phyloP scores from a whole-genome alignment of 2,113 vertebrate species.

The Brachypodius melanocephalos region DNA sequence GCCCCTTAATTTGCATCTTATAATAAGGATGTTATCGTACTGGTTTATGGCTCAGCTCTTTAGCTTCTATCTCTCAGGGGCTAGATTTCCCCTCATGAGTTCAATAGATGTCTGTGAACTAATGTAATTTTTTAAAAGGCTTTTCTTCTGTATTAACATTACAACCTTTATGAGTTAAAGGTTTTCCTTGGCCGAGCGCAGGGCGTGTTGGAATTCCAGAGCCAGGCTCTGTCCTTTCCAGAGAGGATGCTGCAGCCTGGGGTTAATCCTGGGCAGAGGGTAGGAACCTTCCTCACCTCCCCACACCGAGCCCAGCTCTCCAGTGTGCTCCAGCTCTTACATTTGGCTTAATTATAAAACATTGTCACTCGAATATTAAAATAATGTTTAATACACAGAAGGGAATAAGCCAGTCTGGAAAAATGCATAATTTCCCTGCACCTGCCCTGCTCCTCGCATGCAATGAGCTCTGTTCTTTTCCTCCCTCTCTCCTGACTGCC shows the following conservation, averaged over 20 bases:
- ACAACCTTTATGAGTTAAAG: conserved; percentile 68
- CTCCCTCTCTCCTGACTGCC: conserved; percentile 10
- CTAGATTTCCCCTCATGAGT: conserved; percentile 80
- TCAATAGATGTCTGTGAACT: conserved; percentile 77
- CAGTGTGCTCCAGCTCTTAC: conserved; percentile 66
- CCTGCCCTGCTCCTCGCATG: conserved; percentile 63
- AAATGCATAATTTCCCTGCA: conserved; percentile 74
- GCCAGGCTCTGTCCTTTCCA: background rate
- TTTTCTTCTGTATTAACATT: conserved; percentile 73
- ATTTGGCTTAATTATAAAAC: conserved; percentile 81
- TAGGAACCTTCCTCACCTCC: conserved; percentile 58
- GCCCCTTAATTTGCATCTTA: conserved; percentile 82
- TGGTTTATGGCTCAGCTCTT: conserved; percentile 80
- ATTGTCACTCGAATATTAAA: conserved; percentile 81
- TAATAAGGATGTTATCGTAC: conserved; percentile 84
- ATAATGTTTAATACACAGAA: conserved; percentile 81
- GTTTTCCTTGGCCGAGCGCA: background rate
- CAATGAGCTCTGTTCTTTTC: conserved; percentile 56
- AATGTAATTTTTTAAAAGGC: conserved; percentile 76
- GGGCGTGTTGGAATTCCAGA: background rate
- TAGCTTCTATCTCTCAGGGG: conserved; percentile 79
- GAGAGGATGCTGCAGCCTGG: background rate
- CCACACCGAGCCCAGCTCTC: conserved; percentile 61
- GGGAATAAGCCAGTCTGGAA: conserved; percentile 74
- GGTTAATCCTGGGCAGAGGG: background rate